A percentile compares a stretch with the other conserved stretches of the same genome.
Conservation (phyloP, 2,888 invertebrate species). For the Hofmannophila pseudospretella region DNA sequence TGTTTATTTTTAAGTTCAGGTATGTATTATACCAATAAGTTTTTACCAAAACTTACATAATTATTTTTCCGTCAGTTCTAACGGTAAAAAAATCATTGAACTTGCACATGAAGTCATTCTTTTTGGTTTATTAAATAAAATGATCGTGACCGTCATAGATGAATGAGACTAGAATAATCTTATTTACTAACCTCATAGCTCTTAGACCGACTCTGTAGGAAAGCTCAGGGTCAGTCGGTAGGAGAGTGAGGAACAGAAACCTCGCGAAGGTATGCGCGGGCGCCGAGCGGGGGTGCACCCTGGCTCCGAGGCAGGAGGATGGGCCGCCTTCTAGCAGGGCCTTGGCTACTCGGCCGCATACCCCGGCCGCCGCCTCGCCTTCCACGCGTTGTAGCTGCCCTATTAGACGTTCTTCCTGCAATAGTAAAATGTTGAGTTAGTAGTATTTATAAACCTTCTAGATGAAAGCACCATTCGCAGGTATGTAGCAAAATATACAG, state of each 20-base stretch:
- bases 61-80: no score
- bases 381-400: conserved; percentile 86
- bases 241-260: conserved; percentile 86
- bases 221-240: conserved; percentile 86
- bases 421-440: no score
- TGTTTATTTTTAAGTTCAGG: no score
- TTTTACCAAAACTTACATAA: no score
- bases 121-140: no score
- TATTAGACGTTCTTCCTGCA: conserved; percentile 87
- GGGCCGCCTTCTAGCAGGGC: conserved; percentile 87
- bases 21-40: no score
- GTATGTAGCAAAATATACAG: conserved; percentile 37
- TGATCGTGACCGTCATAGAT: no score
- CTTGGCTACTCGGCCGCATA: conserved; percentile 82
- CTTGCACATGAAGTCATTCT: no score
- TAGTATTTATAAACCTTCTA: no score
- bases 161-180: no score
- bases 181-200: conserved; percentile 80
- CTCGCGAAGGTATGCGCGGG: conserved; percentile 92
- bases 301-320: conserved; percentile 83
- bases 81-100: no score
- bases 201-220: conserved; percentile 88
- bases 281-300: conserved; percentile 88
- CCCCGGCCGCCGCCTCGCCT: conserved; percentile 83
- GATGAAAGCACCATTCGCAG: no score